A percentile compares a stretch with the other conserved stretches of the same genome.
These are phyloP conservation scores for Campylomormyrus tamandua DNA, from an alignment of 2,113 vertebrate species.

Conservation along the genomic window DNA sequence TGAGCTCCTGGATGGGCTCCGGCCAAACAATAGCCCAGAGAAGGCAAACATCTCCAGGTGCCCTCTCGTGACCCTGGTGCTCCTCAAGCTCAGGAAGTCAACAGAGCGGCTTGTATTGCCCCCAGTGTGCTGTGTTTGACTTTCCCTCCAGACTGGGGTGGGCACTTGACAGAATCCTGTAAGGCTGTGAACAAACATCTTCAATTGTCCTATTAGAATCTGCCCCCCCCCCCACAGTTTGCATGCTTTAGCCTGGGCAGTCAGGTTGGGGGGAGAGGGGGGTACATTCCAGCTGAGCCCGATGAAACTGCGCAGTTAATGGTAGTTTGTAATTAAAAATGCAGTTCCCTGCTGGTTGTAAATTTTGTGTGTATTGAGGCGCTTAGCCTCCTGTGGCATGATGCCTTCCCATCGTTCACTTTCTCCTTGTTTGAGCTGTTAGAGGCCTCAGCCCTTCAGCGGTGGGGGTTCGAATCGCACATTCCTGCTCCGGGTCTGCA, in stretches of 20 bases:
- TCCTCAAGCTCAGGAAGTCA: not conserved
- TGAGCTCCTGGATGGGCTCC: not conserved
- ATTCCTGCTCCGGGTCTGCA: not conserved
- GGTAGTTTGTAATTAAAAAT: not conserved
- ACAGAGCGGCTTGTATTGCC: not conserved
- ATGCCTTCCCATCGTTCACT: not conserved
- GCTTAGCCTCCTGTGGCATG: not conserved
- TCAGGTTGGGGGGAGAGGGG: not conserved
- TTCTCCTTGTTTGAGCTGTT: not conserved
- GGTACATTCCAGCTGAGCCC: not conserved
- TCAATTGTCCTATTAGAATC: not conserved
- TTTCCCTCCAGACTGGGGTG: conserved; percentile 1
- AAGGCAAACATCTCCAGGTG: conserved; percentile 4
- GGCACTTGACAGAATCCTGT: conserved; percentile 2
- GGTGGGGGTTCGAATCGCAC: not conserved
- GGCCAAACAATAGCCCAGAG: not conserved
- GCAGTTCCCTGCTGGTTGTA: not conserved
- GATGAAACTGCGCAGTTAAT: not conserved
- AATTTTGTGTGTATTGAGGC: not conserved
- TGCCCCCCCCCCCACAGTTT: not conserved
- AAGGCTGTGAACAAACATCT: not conserved
- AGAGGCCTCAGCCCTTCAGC: not conserved
- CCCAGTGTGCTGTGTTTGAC: not conserved
- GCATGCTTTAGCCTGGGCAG: not conserved
- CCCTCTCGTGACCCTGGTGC: not conserved